Evolutionary conservation across 2,113 vertebrate genomes (phyloP), one percentile per base, ranked within the genome.

Genomic region (Noctilio leporinus): DNA sequence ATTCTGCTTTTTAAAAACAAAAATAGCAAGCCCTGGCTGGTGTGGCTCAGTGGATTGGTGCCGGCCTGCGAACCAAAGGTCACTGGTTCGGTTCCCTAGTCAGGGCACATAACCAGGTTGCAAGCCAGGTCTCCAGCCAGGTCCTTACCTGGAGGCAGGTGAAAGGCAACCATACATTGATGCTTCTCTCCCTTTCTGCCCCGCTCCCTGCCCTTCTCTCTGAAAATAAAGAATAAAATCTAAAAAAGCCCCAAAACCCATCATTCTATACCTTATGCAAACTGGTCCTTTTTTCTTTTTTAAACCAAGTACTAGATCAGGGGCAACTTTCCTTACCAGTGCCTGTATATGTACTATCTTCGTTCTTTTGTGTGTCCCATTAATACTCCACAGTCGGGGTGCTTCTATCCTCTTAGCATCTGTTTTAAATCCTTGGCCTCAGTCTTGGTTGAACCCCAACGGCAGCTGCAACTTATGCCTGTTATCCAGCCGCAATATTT

Each of bases 1-100:
- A 72, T 40, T 85, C 38, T 77, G 10, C 57, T 69, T 95, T 90
- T 84, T 43, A 72, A 72, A 76, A 93, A 78, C 3, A 88, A 96
- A 84, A 78, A 43, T 67, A 55, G 26, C 19, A n/a, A n/a, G n/a
- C n/a, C n/a, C n/a, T n/a, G n/a, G n/a, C n/a, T n/a, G n/a, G n/a
- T n/a, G n/a, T n/a, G n/a, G n/a, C n/a, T n/a, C n/a, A n/a, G n/a
- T n/a, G n/a, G n/a, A n/a, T n/a, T n/a, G n/a, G n/a, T n/a, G n/a
- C n/a, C n/a, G n/a, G n/a, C n/a, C n/a, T n/a, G n/a, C n/a, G n/a
- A n/a, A n/a, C n/a, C n/a, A n/a, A n/a, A n/a, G n/a, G n/a, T n/a
- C n/a, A n/a, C n/a, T n/a, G n/a, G n/a, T n/a, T n/a, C n/a, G n/a
- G n/a, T n/a, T n/a, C n/a, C n/a, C n/a, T n/a, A n/a, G n/a, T n/a